Conservation (phyloP, 2,797 vertebrate genomes). For the Buphagus erythrorhynchus region DNA sequence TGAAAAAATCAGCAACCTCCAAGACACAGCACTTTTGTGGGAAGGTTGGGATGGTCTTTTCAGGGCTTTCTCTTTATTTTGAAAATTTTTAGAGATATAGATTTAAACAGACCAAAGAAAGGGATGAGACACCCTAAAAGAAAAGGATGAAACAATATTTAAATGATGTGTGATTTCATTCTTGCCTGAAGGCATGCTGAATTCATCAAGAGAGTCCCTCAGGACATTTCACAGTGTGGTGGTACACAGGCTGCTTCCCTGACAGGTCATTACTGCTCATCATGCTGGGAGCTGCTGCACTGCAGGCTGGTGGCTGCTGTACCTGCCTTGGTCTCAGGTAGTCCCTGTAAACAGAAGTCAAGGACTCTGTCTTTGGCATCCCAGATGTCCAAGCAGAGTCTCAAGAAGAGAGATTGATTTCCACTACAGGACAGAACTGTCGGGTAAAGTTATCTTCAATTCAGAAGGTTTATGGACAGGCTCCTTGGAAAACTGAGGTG, state of each 20-base stretch:
- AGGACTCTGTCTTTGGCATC: slow-evolving; percentile 46
- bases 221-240: slow-evolving; percentile 82
- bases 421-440: not conserved
- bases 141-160: slow-evolving; percentile 71
- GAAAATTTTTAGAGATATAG: slow-evolving; percentile 34
- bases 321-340: not conserved
- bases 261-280: slow-evolving; percentile 88
- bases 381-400: slow-evolving; percentile 38
- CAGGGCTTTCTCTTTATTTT: slow-evolving; percentile 22
- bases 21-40: not conserved
- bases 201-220: slow-evolving; percentile 84
- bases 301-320: not conserved
- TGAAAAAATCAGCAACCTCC: not conserved
- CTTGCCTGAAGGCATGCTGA: slow-evolving; percentile 74
- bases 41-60: not conserved
- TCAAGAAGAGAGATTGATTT: slow-evolving; percentile 48
- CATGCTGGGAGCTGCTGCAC: slow-evolving; percentile 73
- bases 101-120: slow-evolving; percentile 45
- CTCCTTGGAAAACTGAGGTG: not conserved
- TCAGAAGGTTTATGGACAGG: not conserved
- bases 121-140: slow-evolving; percentile 7
- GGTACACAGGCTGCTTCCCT: slow-evolving; percentile 76
- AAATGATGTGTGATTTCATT: slow-evolving; percentile 76
- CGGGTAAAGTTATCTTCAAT: not conserved
- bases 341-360: slow-evolving; percentile 40